Evolutionary conservation across 2,888 invertebrate genomes (phyloP), one percentile per base, ranked within the genome.

Genomic region (Eremobia ochroleuca): DNA sequence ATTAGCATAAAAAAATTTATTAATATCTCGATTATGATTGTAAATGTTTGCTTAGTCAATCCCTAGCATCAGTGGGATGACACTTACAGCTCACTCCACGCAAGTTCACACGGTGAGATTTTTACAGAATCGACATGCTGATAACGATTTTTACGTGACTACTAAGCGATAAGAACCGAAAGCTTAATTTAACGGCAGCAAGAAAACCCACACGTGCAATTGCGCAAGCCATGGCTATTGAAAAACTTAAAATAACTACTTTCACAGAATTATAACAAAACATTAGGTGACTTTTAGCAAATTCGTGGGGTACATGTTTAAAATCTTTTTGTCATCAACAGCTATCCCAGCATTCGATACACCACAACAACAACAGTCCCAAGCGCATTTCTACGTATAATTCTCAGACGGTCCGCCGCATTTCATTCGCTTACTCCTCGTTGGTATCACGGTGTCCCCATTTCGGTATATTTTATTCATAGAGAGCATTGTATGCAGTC

Each of bases 401-500:
- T 74, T 31, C 58, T 49, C 49, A 58, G 5, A 15, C 18, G 15
- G 21, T 13, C 15, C 21, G 1, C 9, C 8, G 40, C n/a, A 66
- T 70, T 83, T 52, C 80, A 83, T 76, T 67, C 31, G 9, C 25
- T 65, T 18, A 8, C 58, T 69, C 37, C 37, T 81, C 76, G 9
- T 21, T 69, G 73, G 59, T 65, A 72, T 31, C 68, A 77, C 82
- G 71, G 76, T 89, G 89, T 79, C 87, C 91, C 81, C 88, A 81
- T 91, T 91, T 87, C 88, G 79, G 85, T 83, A 92, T 92, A 93
- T 92, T 91, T 93, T 93, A 94, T 93, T 94, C 93, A 93, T 91
- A 80, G 87, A 70, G 76, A 79, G 87, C 90, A 92, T 92, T 91
- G 90, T 90, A 86, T 90, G 87, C 85, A 81, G 79, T 75, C 82